Evolutionary conservation across 1,140 invertebrate genomes (phyloP).

Genomic region (Whitmania pigra): DNA sequence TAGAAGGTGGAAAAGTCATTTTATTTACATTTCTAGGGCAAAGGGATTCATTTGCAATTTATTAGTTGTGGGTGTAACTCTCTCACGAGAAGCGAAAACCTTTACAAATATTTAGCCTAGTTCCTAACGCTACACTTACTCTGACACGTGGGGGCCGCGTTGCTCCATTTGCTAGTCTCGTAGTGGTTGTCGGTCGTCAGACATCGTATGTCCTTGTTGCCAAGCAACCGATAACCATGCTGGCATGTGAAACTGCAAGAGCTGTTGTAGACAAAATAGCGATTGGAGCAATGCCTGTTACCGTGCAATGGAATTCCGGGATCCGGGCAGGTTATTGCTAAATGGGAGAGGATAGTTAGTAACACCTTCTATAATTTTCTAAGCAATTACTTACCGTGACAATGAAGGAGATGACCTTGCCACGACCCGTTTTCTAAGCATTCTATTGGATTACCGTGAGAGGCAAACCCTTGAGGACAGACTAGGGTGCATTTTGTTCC

Average conservation of each 20-base stretch:
- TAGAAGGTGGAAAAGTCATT: no score
- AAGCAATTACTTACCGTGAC: not conserved
- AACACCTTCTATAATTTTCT: no score
- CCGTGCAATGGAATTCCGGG: not conserved
- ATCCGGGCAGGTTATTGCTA: not conserved
- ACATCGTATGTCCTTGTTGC: not conserved
- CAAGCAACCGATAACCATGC: not conserved
- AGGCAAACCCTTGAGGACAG: not conserved
- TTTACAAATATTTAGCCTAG: no score
- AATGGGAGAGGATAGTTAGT: not conserved
- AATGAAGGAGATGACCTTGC: not conserved
- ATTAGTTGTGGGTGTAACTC: no score
- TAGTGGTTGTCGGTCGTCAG: not conserved
- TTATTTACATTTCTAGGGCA: no score
- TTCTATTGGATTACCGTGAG: not conserved
- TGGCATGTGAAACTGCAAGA: not conserved
- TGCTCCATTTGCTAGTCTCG: not conserved
- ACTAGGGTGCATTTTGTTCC: not conserved
- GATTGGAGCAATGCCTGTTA: not conserved
- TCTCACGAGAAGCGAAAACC: no score
- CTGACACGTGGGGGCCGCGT: not conserved
- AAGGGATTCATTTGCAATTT: no score
- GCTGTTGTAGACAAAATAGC: not conserved
- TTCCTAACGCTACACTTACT: not conserved
- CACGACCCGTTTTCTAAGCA: constrained; percentile 4